These are phyloP conservation scores for Heptranchias perlo DNA, from an alignment of 2,113 vertebrate species.

Conservation along the genomic window DNA sequence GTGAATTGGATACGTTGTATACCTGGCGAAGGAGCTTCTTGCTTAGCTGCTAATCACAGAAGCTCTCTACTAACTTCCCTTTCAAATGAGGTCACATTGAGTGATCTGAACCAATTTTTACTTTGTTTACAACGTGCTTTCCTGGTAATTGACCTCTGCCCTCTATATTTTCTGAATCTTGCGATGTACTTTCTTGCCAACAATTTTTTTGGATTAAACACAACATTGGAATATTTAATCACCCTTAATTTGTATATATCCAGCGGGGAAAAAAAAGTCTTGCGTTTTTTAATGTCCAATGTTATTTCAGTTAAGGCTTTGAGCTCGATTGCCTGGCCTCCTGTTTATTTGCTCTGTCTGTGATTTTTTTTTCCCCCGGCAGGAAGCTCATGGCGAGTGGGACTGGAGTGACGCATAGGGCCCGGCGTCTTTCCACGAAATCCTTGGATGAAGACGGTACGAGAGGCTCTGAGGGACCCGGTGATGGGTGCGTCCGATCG, in stretches of 20 bases:
- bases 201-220: background rate
- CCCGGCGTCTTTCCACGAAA: background rate
- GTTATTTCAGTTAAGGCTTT: no score
- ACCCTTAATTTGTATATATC: background rate
- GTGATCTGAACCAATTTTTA: background rate
- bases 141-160: background rate
- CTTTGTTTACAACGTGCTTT: background rate
- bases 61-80: background rate
- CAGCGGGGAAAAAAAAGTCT: background rate
- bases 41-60: background rate
- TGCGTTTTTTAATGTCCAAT: background rate
- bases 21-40: background rate
- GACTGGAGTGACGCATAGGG: background rate
- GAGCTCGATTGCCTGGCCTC: background rate
- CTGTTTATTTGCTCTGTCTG: background rate
- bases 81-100: background rate
- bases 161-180: background rate
- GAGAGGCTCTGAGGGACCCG: background rate
- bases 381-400: conserved; percentile 14
- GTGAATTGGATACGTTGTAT: background rate
- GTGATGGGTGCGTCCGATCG: background rate
- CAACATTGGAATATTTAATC: no score
- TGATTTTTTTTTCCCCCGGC: background rate
- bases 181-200: background rate
- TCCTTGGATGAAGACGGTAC: background rate